Percentiles rank a stretch among this genome's conserved stretches.
These are phyloP conservation scores for Cassiopea andromeda DNA, from an alignment of 30 jellyfish, hydroid and myxozoan species.

Conservation along the genomic window DNA sequence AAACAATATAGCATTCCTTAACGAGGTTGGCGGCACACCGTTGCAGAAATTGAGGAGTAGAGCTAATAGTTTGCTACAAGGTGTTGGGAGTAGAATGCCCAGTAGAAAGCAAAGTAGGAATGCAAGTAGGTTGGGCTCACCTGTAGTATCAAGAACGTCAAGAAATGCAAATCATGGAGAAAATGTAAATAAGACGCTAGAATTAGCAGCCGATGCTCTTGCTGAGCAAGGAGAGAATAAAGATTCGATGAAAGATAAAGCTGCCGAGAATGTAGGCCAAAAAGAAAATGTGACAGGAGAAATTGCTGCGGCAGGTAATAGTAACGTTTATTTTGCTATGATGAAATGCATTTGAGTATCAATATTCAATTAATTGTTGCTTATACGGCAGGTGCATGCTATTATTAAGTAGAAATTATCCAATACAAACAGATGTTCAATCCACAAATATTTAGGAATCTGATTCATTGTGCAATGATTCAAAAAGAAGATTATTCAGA, in stretches of 20 bases:
- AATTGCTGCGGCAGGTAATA: slow-evolving; percentile 1
- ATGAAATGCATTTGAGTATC: too few relatives aligned
- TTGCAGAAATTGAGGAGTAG: slow-evolving; percentile 23
- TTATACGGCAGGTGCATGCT: too few relatives aligned
- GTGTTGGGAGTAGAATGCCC: not conserved
- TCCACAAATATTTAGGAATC: too few relatives aligned
- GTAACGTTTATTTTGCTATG: too few relatives aligned
- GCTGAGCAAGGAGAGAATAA: slow-evolving; percentile 23
- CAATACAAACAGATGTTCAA: too few relatives aligned
- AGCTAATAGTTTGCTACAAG: slow-evolving; percentile 11
- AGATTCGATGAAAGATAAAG: not conserved
- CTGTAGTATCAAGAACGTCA: not conserved
- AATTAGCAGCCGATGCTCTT: slow-evolving; percentile 47
- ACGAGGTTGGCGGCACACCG: slow-evolving; percentile 50
- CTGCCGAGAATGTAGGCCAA: slow-evolving; percentile 7
- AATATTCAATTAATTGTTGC: too few relatives aligned
- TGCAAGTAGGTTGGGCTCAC: slow-evolving; percentile 1
- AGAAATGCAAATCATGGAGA: not conserved
- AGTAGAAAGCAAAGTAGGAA: slow-evolving; percentile 29
- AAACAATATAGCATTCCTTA: not conserved
- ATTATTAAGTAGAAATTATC: too few relatives aligned
- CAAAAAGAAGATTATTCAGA: too few relatives aligned
- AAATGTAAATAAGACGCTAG: slow-evolving; percentile 28
- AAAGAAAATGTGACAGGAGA: slow-evolving; percentile 23
- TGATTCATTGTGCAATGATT: too few relatives aligned